These are phyloP conservation scores for Sebastes matsubarae DNA, from an alignment of 2,797 vertebrate genomes.

Conservation along the genomic window DNA sequence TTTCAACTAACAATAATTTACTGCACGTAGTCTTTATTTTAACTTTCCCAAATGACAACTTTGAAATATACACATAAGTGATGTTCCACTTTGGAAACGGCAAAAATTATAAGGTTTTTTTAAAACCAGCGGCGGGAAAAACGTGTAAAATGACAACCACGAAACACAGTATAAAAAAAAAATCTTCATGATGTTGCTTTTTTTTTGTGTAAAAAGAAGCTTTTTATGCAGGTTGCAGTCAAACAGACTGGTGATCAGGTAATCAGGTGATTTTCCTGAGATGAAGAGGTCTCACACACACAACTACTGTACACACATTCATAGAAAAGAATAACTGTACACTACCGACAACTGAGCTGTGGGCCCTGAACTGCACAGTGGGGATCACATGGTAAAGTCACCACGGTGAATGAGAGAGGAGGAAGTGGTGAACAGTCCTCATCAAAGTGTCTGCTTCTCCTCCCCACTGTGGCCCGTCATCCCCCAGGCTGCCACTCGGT, in stretches of 20 bases:
- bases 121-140: conserved; percentile 27
- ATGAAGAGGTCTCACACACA: conserved; percentile 41
- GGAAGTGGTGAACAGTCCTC: neutral
- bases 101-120: neutral
- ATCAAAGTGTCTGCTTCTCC: conserved; percentile 40
- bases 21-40: conserved; percentile 19
- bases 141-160: conserved; percentile 54
- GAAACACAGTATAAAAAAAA: conserved; percentile 51
- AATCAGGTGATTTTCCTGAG: conserved; percentile 66
- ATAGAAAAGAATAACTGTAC: conserved; percentile 51
- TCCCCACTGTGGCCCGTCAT: conserved; percentile 26
- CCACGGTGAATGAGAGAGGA: conserved; percentile 30
- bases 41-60: conserved; percentile 21
- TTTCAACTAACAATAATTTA: conserved; percentile 38
- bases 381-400: conserved; percentile 60
- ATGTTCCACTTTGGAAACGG: conserved; percentile 41
- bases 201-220: conserved; percentile 40
- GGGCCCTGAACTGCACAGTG: conserved; percentile 38
- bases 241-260: conserved; percentile 16
- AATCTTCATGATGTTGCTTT: conserved; percentile 6
- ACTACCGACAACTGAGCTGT: conserved; percentile 30
- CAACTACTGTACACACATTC: conserved; percentile 33
- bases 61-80: conserved; percentile 38
- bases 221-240: neutral
- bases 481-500: conserved; percentile 83